These are phyloP conservation scores for Aphelenchoides fujianensis DNA, from an alignment of 1,140 invertebrate genomes.

Conservation along the genomic window DNA sequence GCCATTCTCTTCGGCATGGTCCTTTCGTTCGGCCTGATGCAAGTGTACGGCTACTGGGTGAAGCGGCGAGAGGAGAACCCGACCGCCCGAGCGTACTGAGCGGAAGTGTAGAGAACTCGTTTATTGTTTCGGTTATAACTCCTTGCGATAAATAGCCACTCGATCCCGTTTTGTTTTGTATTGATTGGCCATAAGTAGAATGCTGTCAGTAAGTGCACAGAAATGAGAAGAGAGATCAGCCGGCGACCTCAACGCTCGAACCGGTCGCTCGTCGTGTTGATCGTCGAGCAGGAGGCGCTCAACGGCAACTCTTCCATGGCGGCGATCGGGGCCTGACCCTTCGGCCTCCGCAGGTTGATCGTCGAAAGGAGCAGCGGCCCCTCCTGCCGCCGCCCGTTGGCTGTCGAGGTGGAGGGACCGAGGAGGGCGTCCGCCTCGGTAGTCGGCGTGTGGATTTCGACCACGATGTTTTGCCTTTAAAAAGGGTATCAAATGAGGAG, in stretches of 20 bases:
- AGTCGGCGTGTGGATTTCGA: slow-evolving; percentile 18
- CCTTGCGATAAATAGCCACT: too few species aligned
- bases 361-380: slow-evolving; percentile 4
- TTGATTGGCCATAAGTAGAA: too few species aligned
- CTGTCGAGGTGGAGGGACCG: slow-evolving; percentile 12
- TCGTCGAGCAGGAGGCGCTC: not conserved
- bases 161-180: too few species aligned
- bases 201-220: slow-evolving; percentile 2
- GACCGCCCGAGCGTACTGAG: not conserved
- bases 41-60: slow-evolving; percentile 1
- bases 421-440: not conserved
- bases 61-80: not conserved
- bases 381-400: not conserved
- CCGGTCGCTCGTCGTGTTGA: not conserved
- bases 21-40: slow-evolving; percentile 3
- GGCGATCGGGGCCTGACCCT: slow-evolving; percentile 30
- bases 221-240: slow-evolving; percentile 1
- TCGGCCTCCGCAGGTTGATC: slow-evolving; percentile 21
- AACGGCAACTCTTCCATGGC: slow-evolving; percentile 16
- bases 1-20: slow-evolving; percentile 12
- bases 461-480: slow-evolving; percentile 5
- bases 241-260: not conserved
- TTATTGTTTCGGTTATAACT: not conserved
- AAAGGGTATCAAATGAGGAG: slow-evolving; percentile 4
- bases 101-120: not conserved